Evolutionary conservation across 2,888 invertebrate genomes (phyloP).

Genomic region (Blastobasis adustella): DNA sequence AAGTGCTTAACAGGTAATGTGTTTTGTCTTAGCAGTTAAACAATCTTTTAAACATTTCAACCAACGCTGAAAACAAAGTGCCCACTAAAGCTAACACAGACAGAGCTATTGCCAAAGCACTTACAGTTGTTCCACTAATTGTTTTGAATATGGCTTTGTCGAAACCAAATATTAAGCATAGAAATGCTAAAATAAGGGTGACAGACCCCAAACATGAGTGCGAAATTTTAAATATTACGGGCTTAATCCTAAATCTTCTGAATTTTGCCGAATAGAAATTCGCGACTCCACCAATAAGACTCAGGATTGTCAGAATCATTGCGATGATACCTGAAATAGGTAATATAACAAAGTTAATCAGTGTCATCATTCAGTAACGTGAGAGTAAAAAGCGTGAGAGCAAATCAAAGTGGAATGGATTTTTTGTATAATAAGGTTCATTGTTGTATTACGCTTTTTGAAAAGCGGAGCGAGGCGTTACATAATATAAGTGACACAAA

Average conservation of each 20-base stretch:
- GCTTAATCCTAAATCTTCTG: constrained; percentile 9
- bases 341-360: constrained; percentile 3
- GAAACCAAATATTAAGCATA: constrained; percentile 31
- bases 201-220: constrained; percentile 30
- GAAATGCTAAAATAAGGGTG: constrained; percentile 33
- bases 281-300: constrained; percentile 36
- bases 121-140: constrained; percentile 15
- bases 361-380: neutral
- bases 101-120: constrained; percentile 29
- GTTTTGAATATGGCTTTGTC: constrained; percentile 16
- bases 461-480: no score
- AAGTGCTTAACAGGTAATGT: neutral
- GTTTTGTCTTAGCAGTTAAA: neutral
- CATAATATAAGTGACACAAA: no score
- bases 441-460: no score
- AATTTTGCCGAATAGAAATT: constrained; percentile 20
- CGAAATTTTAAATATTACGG: constrained; percentile 18
- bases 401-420: no score
- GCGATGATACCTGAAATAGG: constrained; percentile 47
- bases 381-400: no score
- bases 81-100: constrained; percentile 34
- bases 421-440: no score
- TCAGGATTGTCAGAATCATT: constrained; percentile 33
- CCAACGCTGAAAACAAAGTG: constrained; percentile 20
- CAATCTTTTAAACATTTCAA: constrained; percentile 16